Percentiles rank a stretch among this genome's conserved stretches.
phyloP scores from a whole-genome alignment of 2,113 vertebrate genomes.

The Grallaria varia region DNA sequence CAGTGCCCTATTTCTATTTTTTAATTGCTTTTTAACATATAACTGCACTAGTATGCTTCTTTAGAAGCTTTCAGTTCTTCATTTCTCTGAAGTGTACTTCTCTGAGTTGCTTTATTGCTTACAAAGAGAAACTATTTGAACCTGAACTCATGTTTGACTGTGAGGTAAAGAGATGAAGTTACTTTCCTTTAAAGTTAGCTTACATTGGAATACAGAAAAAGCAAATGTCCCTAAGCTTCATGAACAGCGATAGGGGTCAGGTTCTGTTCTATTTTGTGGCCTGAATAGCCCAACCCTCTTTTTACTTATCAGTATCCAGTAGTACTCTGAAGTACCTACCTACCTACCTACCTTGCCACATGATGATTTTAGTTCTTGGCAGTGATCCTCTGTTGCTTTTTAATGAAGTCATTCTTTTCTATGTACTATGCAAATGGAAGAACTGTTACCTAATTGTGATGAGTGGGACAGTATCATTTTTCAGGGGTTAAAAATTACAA shows the following conservation, averaged over 20 bases:
- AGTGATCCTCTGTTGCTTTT: not conserved
- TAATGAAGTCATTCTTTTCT: not conserved
- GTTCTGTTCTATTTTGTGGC: not conserved
- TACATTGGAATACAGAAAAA: not conserved
- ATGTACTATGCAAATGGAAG: not conserved
- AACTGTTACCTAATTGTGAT: not conserved
- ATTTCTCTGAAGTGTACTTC: not conserved
- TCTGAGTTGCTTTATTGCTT: not conserved
- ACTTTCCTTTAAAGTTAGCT: not conserved
- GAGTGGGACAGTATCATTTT: not conserved
- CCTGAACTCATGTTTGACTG: not conserved
- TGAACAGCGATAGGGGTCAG: not conserved
- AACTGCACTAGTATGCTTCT: not conserved
- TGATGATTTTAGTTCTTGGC: not conserved
- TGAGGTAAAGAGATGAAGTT: not conserved
- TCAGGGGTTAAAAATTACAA: not conserved
- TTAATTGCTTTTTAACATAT: not conserved
- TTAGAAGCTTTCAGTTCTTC: not conserved
- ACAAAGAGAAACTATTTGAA: not conserved
- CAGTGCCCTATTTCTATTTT: not conserved
- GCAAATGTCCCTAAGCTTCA: not conserved
- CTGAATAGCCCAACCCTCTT: not conserved
- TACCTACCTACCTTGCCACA: not conserved
- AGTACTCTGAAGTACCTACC: not conserved
- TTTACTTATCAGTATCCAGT: not conserved